Evolutionary conservation across 1,140 invertebrate species (phyloP).

Genomic region (Zaprionus inermis): DNA sequence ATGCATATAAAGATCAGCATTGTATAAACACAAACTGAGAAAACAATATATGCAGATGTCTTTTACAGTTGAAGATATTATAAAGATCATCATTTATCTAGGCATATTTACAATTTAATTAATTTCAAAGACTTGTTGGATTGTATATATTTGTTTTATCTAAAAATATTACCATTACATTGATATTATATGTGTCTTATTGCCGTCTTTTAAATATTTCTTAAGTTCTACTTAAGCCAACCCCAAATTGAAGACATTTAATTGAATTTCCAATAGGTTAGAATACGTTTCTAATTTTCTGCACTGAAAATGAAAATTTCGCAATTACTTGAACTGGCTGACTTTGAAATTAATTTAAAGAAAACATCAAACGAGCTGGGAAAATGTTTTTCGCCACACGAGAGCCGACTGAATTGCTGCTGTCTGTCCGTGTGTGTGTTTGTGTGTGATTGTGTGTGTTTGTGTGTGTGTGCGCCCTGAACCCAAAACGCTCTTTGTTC

Average conservation of each 20-base stretch:
- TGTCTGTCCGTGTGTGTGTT: conserved; percentile 15
- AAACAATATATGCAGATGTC: not conserved
- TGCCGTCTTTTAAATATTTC: not conserved
- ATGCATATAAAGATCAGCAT: not conserved
- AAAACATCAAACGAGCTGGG: conserved; percentile 47
- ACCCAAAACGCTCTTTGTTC: conserved; percentile 35
- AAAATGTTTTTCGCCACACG: conserved; percentile 12
- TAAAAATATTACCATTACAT: no score
- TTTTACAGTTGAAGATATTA: not conserved
- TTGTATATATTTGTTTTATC: not conserved
- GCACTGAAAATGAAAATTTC: conserved; percentile 19
- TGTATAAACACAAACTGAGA: not conserved
- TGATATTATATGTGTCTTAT: not conserved
- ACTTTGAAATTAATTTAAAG: conserved; percentile 54
- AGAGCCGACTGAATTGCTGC: conserved; percentile 5
- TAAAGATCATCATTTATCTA: not conserved
- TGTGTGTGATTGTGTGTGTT: no score
- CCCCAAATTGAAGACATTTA: not conserved
- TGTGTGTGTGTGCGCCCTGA: conserved; percentile 20
- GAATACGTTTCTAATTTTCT: conserved; percentile 1
- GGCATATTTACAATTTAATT: not conserved
- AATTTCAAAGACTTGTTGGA: no score
- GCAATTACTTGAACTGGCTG: conserved; percentile 33
- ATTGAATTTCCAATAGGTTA: not conserved
- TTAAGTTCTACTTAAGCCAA: no score